Percentiles rank a stretch among this genome's conserved stretches.
phyloP scores from a whole-genome alignment of 2,113 vertebrate species.

The Gopherus flavomarginatus region DNA sequence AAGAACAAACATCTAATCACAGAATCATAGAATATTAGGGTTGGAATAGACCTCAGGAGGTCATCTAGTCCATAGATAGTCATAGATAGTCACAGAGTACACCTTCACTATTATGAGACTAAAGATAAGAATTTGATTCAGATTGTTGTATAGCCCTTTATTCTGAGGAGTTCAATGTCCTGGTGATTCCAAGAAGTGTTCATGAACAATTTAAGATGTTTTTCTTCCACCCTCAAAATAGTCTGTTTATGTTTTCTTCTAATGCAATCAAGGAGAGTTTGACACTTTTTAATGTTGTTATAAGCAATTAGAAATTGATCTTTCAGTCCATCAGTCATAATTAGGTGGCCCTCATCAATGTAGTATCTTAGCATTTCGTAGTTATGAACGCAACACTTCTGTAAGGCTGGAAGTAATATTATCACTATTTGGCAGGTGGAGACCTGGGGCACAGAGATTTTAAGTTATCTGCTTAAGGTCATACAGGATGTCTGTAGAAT shows the following conservation, averaged over 20 bases:
- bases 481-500: background rate
- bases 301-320: background rate
- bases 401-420: background rate
- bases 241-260: background rate
- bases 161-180: background rate
- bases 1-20: background rate
- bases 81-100: background rate
- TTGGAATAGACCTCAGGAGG: too few relatives aligned
- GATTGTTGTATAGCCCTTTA: background rate
- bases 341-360: background rate
- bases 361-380: background rate
- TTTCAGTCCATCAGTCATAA: background rate
- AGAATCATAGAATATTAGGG: too few relatives aligned
- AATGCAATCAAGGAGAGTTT: background rate
- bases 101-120: background rate
- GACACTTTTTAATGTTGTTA: background rate
- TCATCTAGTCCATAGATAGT: too few relatives aligned
- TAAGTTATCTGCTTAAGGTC: fast-evolving
- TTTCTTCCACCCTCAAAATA: background rate
- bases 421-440: fast-evolving
- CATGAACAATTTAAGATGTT: background rate
- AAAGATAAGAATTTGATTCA: background rate
- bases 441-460: background rate
- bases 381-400: background rate
- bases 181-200: background rate